Evolutionary conservation across 2,797 vertebrate species (phyloP).

Genomic region (Margarornis squamiger): DNA sequence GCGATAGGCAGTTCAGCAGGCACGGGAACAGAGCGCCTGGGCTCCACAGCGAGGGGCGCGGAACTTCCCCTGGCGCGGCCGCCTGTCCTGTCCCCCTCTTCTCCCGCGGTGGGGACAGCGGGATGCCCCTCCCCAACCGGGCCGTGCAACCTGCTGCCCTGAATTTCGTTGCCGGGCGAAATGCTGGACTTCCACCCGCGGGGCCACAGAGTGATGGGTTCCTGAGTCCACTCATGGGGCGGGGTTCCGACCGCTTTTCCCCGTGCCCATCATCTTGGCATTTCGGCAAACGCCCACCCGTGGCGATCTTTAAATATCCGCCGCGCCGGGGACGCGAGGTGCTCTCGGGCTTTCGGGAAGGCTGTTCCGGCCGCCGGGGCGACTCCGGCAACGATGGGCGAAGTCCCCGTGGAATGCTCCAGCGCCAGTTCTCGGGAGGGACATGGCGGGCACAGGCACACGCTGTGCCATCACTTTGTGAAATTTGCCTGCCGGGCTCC

Average conservation of each 20-base stretch:
- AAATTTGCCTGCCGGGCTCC: neutral
- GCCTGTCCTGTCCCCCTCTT: neutral
- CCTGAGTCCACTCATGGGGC: neutral
- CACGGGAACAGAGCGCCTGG: slow-evolving; percentile 9
- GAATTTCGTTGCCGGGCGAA: neutral
- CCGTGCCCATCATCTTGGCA: neutral
- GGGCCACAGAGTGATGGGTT: neutral
- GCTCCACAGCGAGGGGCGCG: neutral
- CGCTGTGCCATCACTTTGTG: neutral
- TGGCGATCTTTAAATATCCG: accelerated
- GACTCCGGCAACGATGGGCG: neutral
- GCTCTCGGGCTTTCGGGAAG: neutral
- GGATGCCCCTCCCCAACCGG: no score
- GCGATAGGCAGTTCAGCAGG: neutral
- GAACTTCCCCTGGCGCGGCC: neutral
- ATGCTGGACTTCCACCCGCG: neutral
- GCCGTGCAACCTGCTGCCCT: neutral
- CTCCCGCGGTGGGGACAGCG: neutral
- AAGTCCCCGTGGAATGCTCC: neutral
- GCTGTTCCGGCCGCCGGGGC: no score
- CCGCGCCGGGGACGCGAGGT: accelerated
- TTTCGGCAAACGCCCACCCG: neutral
- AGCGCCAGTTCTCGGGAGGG: neutral
- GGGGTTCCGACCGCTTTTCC: neutral
- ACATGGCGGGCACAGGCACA: neutral